phyloP scores from a whole-genome alignment of 2,113 vertebrate species.

The Percopsis transmontana region DNA sequence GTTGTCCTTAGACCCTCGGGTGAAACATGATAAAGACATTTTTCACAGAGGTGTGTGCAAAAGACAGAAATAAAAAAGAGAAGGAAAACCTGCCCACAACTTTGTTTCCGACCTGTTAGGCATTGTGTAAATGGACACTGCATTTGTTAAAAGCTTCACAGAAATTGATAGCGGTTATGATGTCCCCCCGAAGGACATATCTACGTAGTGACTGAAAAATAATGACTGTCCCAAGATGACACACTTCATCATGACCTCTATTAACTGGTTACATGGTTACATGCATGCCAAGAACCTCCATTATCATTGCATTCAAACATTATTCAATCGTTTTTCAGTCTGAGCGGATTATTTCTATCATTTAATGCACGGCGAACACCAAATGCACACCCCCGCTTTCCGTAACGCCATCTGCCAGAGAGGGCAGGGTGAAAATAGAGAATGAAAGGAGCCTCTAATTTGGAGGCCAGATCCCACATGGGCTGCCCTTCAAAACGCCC shows the following conservation, averaged over 20 bases:
- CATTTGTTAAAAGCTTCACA: conserved; percentile 29
- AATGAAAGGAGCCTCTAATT: conserved; percentile 73
- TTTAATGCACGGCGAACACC: too few relatives aligned
- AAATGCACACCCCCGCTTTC: conserved; percentile 23
- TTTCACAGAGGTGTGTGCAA: conserved; percentile 56
- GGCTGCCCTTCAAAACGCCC: conserved; percentile 69
- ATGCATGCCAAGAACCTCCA: background rate
- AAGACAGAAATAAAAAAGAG: conserved; percentile 51
- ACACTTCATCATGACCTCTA: background rate
- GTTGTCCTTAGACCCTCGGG: conserved; percentile 51
- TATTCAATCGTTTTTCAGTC: background rate
- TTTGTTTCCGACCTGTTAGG: conserved; percentile 56
- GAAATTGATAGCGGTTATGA: conserved; percentile 38
- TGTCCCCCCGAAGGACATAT: too few relatives aligned
- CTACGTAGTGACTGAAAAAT: background rate
- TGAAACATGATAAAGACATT: conserved; percentile 63
- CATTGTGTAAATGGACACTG: conserved; percentile 53
- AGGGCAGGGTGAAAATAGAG: conserved; percentile 73
- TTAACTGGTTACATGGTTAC: background rate
- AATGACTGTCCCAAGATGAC: background rate
- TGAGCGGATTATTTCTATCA: too few relatives aligned
- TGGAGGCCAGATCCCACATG: conserved; percentile 76
- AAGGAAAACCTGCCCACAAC: conserved; percentile 30
- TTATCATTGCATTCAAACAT: background rate
- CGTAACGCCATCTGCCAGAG: conserved; percentile 49